A percentile compares a stretch with the other conserved stretches of the same genome.
Conservation (phyloP, 2,113 vertebrate genomes). For the Procavia capensis region DNA sequence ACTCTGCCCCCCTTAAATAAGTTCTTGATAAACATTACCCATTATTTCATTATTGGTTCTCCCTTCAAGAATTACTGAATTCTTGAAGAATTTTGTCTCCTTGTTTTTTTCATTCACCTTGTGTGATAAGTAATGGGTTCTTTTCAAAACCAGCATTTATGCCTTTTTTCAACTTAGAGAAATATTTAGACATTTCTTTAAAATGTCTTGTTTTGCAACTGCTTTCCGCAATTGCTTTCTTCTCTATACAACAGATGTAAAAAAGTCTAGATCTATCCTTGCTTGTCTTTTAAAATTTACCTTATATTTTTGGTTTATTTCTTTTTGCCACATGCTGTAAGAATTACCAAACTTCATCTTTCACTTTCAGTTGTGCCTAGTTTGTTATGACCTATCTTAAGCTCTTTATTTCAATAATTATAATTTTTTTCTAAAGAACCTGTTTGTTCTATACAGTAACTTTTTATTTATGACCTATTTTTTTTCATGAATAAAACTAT, state of each 20-base stretch:
- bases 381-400: background rate
- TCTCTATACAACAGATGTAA: background rate
- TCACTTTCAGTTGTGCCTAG: background rate
- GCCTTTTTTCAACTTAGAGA: background rate
- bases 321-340: background rate
- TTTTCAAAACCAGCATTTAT: background rate
- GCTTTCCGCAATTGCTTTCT: background rate
- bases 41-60: background rate
- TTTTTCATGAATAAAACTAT: background rate
- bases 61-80: background rate
- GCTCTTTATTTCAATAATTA: conserved; percentile 2
- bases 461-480: too few relatives aligned
- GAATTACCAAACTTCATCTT: background rate
- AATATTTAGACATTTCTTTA: too few relatives aligned
- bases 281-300: background rate
- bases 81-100: too few relatives aligned
- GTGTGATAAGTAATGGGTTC: background rate
- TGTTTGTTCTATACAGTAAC: background rate
- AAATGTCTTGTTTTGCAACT: too few relatives aligned
- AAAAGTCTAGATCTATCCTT: background rate
- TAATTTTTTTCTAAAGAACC: background rate
- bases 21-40: background rate
- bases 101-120: background rate
- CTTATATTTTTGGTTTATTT: conserved; percentile 3
- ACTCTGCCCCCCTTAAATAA: too few relatives aligned